Base-by-base conservation (phyloP, 2,888 invertebrate species). In the Yponomeuta evonymella region DNA sequence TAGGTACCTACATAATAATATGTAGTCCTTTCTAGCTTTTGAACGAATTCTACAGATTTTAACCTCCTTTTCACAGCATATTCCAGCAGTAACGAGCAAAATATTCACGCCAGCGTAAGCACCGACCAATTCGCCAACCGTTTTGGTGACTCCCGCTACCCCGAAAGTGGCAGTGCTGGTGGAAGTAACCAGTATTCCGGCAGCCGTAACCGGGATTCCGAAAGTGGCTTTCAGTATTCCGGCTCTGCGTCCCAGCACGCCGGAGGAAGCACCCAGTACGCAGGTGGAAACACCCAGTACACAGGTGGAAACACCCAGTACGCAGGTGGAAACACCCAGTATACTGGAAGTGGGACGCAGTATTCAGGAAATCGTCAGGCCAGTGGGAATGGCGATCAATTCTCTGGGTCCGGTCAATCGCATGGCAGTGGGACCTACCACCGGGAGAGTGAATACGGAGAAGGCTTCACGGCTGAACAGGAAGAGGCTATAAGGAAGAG, bases 401-500 rank as follows among this genome's bases (percentile, higher is more conserved):
- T 71, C 3, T 70, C 36, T n/a, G 67, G 67, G 15, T 11, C 36
- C 9, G 75, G 75, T 48, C 79, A 79, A 73, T 73, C 74, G 10
- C 69, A 76, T 4, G 78, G 81, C 1, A 73, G 67, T 58, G 69
- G 71, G 2, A 63, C 71, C 23, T 69, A 70, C n/a, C 15, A 70
- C 15, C 70, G 43, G 63, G 62, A 23, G 69, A 6, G 70, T n/a
- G 73, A 71, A 9, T 30, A 65, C 2, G 81, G 80, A 11, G 80
- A 81, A 75, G 83, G 81, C 3, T 76, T 90, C 0, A 80, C 84
- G 4, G 79, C 78, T 11, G 87, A 86, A 75, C 81, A 90, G 75
- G 81, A 83, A 71, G 89, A 88, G 74, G 79, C 83, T 58, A 82
- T 89, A 2, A 81, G 81, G 69, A 83, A 76, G 69, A 80, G 84